Evolutionary conservation across 2,888 invertebrate species (phyloP), one percentile per base, ranked within the genome.

Genomic region (Cantharis flavilabris): DNA sequence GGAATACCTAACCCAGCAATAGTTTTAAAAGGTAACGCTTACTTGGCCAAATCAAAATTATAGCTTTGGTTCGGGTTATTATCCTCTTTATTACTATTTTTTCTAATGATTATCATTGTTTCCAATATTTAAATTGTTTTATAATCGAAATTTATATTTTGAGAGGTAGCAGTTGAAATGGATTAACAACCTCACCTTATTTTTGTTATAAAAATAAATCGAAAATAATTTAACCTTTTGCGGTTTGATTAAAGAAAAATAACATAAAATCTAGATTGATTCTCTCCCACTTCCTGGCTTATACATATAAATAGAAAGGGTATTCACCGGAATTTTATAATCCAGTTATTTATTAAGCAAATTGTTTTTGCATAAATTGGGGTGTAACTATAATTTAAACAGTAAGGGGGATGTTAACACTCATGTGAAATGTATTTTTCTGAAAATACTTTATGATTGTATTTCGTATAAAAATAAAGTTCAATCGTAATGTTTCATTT

Each of bases 261-360:
- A 67, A 67, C 26, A 67, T 67, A 67, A 49, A 33, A 30, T 49
- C 49, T 18, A 70, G 49, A 70, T 70, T 49, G 33, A 70, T 49
- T 70, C 70, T 70, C 49, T 70, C 20, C 49, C 70, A 70, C 70
- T 70, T 70, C 62, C 70, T 70, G 70, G 49, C 49, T 16, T 70
- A n/a, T 62, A 30, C 30, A 62, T 20, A 70, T 70, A 16, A 70
- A 70, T 14, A 70, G 49, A 67, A 67, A 67, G 26, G 16, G 20
- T 67, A 67, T 67, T 67, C 26, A 67, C 65, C 65, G 20, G 23
- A n/a, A 26, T 67, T 67, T 67, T 67, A 67, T 67, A 67, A 23
- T 23, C 23, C 26, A 67, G 23, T 67, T 23, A 67, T 67, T 67
- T 67, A 67, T 49, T 49, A 67, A 67, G 26, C 10, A 67, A 67